Base-by-base conservation (phyloP, 2,797 vertebrate genomes). In the Fringilla coelebs region DNA sequence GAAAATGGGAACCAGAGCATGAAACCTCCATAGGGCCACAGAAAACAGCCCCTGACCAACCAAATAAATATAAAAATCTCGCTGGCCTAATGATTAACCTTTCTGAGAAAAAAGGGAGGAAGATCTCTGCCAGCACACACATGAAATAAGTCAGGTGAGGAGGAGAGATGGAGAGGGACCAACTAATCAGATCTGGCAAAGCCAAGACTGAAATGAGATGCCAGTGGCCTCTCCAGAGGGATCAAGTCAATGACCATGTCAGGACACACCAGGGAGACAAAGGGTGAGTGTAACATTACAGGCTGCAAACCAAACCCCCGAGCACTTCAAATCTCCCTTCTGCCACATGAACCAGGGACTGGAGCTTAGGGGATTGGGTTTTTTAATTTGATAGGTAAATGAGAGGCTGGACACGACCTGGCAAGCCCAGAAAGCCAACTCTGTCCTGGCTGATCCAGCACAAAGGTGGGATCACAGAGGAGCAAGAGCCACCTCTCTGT, bases 11-110 rank as follows among this genome's bases (percentile, higher is more conserved):
- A 54, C 5, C 43, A 75, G 60, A 72, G 48, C 40, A 70, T 17
- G 48, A 84, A 75, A 38, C 28, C 15, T 70, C 49, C 40, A 20
- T 16, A 21, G 11, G 9, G 34, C 16, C 40, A 66, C n/a, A 43
- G 41, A 48, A 63, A 57, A 67, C 26, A 87, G 52, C 28, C 60
- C 36, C 32, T 8, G 6, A 28, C 7, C 68, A 67, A 63, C 13
- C 36, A 71, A 86, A 46, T 10, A 71, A 45, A 63, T 31, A 65
- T 2, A n/a, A 67, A 86, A 72, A 8, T 24, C 51, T 79, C 43
- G 18, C n/a, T 21, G 38, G 74, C 32, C 19, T 76, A 95, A 94
- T 79, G 80, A 93, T 93, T 96, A 96, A 95, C 77, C 32, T 52
- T 36, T 13, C 48, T 24, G 21, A 41, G 20, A 15, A 43, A 51